These are phyloP conservation scores for Petrocephalus schoutedeni DNA, from an alignment of 2,797 vertebrate species.

Conservation along the genomic window DNA sequence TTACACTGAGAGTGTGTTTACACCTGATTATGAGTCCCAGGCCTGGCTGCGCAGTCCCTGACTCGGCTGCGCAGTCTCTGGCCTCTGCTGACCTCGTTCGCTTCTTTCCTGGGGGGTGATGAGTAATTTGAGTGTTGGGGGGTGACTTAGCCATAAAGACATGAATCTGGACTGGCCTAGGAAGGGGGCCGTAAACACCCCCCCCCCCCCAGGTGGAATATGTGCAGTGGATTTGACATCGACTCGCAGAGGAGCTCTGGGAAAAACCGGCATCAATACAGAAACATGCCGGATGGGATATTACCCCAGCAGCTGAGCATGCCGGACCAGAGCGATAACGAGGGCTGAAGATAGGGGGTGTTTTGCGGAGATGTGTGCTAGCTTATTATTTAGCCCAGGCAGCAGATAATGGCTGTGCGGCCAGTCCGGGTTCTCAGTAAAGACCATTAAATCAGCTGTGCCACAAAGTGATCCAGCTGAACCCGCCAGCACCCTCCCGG, in stretches of 20 bases:
- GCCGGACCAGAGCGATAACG: background rate
- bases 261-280: background rate
- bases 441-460: background rate
- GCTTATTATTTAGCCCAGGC: background rate
- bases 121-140: background rate
- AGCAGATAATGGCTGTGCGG: background rate
- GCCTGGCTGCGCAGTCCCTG: background rate
- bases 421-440: background rate
- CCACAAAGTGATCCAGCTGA: background rate
- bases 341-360: background rate
- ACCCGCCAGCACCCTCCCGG: background rate
- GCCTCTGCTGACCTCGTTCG: background rate
- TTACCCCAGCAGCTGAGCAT: background rate
- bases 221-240: background rate
- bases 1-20: background rate
- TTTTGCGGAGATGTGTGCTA: background rate
- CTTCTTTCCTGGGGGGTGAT: background rate
- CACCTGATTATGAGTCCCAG: background rate
- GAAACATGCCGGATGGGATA: background rate
- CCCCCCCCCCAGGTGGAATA: background rate
- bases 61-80: background rate
- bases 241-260: conserved; percentile 10
- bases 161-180: background rate
- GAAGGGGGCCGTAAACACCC: background rate
- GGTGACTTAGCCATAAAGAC: conserved; percentile 9